Evolutionary conservation across 2,888 invertebrate genomes (phyloP), one percentile per base, ranked within the genome.

Genomic region (Papilio protenor): DNA sequence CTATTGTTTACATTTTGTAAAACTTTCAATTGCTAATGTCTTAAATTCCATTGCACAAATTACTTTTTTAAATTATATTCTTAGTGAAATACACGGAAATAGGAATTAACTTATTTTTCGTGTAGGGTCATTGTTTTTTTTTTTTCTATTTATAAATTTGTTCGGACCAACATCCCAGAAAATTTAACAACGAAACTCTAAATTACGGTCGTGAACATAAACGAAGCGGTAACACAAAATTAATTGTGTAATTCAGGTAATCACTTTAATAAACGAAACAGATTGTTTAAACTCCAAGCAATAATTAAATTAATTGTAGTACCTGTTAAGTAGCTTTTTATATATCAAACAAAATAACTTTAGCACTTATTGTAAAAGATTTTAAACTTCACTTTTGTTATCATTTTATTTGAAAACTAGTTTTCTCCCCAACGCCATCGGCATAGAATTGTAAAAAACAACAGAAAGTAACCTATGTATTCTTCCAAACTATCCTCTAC

Each of bases 141-240:
- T 45, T 71, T 66, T 61, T 75, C 77, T 77, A 77, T 77, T 77
- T 71, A 77, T 70, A 77, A 70, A 70, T 40, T 52, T 27, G 70
- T 71, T 49, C 23, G 61, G 16, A 18, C 59, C 59, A 70, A 21
- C 40, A 61, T 52, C 49, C 49, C 74, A 23, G 45, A 61, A 77
- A 77, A 77, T 74, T 77, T 52, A 77, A 77, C 75, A 77, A 77
- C 66, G 70, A 8, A 40, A 74, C 40, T 18, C 59, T 23, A 70
- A 74, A 77, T 74, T 52, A 74, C 57, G 61, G 14, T 21, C 52
- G 57, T 18, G 23, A 27, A 61, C 59, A 77, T 77, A 74, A 74
- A 52, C 52, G 74, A 49, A 57, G 69, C 69, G 33, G 69, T 77
- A 27, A 57, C 57, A 73, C 11, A 73, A 73, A 69, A 66, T 66